phyloP scores from a whole-genome alignment of 2,888 invertebrate species.

The Ochropleura plecta region DNA sequence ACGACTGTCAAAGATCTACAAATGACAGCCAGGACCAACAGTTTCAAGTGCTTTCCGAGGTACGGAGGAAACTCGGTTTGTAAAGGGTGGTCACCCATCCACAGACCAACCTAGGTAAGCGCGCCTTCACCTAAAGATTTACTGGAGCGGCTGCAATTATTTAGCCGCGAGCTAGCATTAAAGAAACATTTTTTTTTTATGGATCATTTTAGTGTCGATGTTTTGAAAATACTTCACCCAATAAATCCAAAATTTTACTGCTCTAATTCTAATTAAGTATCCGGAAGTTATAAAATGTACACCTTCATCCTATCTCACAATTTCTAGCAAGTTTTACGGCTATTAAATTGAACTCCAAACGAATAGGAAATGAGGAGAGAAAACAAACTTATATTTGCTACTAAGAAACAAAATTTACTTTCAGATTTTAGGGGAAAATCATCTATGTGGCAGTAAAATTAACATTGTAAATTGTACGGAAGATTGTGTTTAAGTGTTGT shows the following conservation, averaged over 20 bases:
- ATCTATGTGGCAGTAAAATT: constrained; percentile 39
- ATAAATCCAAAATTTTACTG: constrained; percentile 46
- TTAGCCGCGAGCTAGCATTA: no score
- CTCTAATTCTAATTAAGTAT: constrained; percentile 46
- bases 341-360: constrained; percentile 60
- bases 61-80: no score
- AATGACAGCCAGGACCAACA: no score
- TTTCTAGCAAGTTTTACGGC: constrained; percentile 62
- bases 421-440: neutral
- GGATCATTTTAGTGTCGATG: neutral
- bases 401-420: neutral
- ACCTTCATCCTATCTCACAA: constrained; percentile 58
- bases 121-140: no score
- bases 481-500: constrained; percentile 47
- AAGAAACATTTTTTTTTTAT: constrained; percentile 1
- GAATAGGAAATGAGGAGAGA: constrained; percentile 54
- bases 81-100: no score
- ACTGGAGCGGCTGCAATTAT: no score
- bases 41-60: no score
- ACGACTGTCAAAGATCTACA: no score
- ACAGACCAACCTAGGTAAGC: no score
- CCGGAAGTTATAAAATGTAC: constrained; percentile 63
- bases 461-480: constrained; percentile 50
- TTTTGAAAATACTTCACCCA: constrained; percentile 1
- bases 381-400: constrained; percentile 63